These are phyloP conservation scores for Eupsittula cactorum DNA, from an alignment of 2,113 vertebrate species.

Conservation along the genomic window DNA sequence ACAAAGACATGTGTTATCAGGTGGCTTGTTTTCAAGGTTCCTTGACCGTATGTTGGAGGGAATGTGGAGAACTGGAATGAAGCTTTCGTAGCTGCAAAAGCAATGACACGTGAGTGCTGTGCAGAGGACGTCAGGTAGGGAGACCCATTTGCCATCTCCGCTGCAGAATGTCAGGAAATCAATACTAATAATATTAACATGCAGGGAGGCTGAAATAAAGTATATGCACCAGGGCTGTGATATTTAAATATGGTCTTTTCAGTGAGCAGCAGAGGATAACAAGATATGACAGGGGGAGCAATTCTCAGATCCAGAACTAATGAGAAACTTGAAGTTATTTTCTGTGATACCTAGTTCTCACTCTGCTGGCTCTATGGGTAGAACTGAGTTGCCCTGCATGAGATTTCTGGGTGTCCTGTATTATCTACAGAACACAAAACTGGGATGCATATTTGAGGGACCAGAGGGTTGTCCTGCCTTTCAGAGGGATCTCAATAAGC, in stretches of 20 bases:
- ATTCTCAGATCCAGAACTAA: slow-evolving; percentile 3
- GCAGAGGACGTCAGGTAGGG: neutral
- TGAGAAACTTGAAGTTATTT: slow-evolving; percentile 17
- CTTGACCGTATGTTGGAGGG: neutral
- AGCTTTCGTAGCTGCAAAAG: neutral
- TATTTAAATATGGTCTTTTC: slow-evolving; percentile 30
- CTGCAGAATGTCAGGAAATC: slow-evolving; percentile 6
- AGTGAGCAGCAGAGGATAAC: neutral
- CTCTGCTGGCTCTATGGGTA: neutral
- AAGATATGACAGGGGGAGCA: neutral
- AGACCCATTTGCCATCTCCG: neutral
- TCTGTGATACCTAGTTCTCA: neutral
- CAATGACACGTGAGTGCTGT: neutral
- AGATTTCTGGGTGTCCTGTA: neutral
- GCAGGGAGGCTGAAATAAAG: neutral
- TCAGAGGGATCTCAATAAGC: neutral
- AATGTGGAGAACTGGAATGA: neutral
- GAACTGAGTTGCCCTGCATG: neutral
- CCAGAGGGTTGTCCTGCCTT: neutral
- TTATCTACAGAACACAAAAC: neutral
- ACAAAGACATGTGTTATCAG: neutral
- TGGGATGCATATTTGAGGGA: neutral
- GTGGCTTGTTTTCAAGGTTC: neutral
- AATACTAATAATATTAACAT: slow-evolving; percentile 1
- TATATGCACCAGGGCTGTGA: neutral